A percentile compares a stretch with the other conserved stretches of the same genome.
Conservation (phyloP, 1,140 invertebrate genomes). For the Atopsyche davidsoni region DNA sequence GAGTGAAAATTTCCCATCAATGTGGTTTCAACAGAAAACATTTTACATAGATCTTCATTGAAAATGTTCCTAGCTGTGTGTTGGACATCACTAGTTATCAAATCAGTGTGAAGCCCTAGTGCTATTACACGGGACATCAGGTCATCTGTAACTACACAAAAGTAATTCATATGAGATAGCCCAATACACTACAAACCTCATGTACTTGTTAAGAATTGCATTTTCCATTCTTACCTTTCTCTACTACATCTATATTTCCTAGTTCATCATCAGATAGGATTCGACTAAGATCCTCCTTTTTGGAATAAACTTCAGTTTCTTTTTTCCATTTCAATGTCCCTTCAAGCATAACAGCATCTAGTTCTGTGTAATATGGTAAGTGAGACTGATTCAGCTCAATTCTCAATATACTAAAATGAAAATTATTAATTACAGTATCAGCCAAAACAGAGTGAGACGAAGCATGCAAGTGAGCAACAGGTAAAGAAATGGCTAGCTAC, state of each 20-base stretch:
- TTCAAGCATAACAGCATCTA: constrained; percentile 76
- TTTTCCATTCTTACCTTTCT: constrained; percentile 11
- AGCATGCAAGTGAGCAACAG: too few species aligned
- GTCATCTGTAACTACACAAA: constrained; percentile 21
- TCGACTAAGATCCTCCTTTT: constrained; percentile 10
- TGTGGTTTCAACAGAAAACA: constrained; percentile 29
- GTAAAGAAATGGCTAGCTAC: too few species aligned
- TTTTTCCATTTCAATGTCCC: constrained; percentile 39
- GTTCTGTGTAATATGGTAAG: constrained; percentile 80
- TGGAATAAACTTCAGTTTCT: constrained; percentile 10
- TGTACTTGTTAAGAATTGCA: too few species aligned
- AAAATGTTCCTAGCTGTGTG: constrained; percentile 9
- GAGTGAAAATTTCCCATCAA: constrained; percentile 39
- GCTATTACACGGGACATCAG: constrained; percentile 21
- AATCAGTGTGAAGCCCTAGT: constrained; percentile 25
- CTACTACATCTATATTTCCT: neutral
- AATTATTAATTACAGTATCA: too few species aligned
- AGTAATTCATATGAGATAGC: neutral
- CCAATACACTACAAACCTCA: too few species aligned
- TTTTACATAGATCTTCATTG: constrained; percentile 22
- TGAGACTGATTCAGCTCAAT: constrained; percentile 79
- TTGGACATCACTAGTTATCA: constrained; percentile 22
- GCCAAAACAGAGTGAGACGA: too few species aligned
- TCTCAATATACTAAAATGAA: constrained; percentile 57
- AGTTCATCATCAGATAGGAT: constrained; percentile 15